phyloP scores from a whole-genome alignment of 2,888 invertebrate genomes.

The Metacarcinus magister region DNA sequence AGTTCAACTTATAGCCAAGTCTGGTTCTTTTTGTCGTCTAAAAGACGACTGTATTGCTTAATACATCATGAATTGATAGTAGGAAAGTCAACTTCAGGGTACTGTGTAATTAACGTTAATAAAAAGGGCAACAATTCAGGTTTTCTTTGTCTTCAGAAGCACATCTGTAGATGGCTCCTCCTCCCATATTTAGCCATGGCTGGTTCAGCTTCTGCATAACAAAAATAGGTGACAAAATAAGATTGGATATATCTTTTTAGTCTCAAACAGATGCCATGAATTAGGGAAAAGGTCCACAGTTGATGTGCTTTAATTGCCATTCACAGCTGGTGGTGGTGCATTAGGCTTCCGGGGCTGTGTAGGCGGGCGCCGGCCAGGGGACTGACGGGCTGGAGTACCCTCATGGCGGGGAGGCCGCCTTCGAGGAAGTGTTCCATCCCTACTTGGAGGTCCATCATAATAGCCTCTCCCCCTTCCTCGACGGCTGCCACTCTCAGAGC shows the following conservation, averaged over 20 bases:
- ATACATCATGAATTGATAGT: constrained; percentile 47
- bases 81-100: constrained; percentile 74
- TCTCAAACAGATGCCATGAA: constrained; percentile 40
- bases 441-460: constrained; percentile 68
- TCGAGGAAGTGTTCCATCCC: constrained; percentile 73
- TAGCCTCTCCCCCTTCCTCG: constrained; percentile 70
- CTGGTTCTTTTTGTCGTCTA: neutral
- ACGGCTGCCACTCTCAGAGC: constrained; percentile 54
- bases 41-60: constrained; percentile 39
- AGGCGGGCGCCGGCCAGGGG: constrained; percentile 74
- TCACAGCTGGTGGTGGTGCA: constrained; percentile 68
- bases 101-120: constrained; percentile 50
- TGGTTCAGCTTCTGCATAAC: constrained; percentile 54
- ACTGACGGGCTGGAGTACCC: constrained; percentile 76
- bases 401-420: constrained; percentile 74
- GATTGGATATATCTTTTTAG: neutral
- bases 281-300: constrained; percentile 63
- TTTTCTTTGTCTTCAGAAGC: constrained; percentile 60
- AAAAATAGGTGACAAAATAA: neutral
- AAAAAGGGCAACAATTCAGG: constrained; percentile 65
- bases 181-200: constrained; percentile 51
- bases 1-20: neutral
- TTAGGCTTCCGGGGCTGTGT: constrained; percentile 66
- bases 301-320: constrained; percentile 69
- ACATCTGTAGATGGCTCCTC: constrained; percentile 55